phyloP scores from a whole-genome alignment of 2,113 vertebrate species.

The Prionailurus bengalensis region DNA sequence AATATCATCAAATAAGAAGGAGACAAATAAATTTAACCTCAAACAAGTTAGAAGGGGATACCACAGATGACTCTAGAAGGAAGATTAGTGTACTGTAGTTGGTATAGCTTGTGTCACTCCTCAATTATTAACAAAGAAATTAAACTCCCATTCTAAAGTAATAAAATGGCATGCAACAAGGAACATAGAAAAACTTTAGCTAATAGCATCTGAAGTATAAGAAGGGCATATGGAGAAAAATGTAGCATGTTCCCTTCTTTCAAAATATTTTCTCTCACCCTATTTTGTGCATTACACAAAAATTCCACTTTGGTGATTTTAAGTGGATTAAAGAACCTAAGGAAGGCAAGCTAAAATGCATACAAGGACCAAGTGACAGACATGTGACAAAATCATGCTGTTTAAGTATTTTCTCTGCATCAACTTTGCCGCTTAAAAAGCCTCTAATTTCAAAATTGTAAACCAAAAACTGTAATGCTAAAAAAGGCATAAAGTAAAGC shows the following conservation, averaged over 20 bases:
- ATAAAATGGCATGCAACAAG: constrained; percentile 49
- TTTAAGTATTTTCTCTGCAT: constrained; percentile 50
- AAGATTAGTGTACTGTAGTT: background rate
- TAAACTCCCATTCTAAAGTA: background rate
- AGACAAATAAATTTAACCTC: constrained; percentile 62
- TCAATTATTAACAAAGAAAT: constrained; percentile 2
- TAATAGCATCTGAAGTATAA: background rate
- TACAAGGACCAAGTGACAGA: constrained; percentile 54
- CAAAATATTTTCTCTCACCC: constrained; percentile 58
- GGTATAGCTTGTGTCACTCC: background rate
- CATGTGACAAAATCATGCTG: constrained; percentile 64
- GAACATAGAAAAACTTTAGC: constrained; percentile 32
- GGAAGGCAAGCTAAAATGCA: constrained; percentile 51
- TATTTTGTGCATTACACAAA: constrained; percentile 43
- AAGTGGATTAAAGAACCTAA: background rate
- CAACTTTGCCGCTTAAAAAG: constrained; percentile 43
- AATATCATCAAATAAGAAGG: constrained; percentile 62
- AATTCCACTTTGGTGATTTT: constrained; percentile 44
- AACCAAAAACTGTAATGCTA: constrained; percentile 67
- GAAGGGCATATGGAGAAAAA: constrained; percentile 51
- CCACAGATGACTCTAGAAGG: background rate
- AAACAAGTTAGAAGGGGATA: constrained; percentile 57
- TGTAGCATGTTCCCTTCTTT: background rate
- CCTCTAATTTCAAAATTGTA: constrained; percentile 64
- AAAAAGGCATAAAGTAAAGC: constrained; percentile 86